Base-by-base conservation (phyloP, 2,888 invertebrate genomes). In the Perdita meconis region DNA sequence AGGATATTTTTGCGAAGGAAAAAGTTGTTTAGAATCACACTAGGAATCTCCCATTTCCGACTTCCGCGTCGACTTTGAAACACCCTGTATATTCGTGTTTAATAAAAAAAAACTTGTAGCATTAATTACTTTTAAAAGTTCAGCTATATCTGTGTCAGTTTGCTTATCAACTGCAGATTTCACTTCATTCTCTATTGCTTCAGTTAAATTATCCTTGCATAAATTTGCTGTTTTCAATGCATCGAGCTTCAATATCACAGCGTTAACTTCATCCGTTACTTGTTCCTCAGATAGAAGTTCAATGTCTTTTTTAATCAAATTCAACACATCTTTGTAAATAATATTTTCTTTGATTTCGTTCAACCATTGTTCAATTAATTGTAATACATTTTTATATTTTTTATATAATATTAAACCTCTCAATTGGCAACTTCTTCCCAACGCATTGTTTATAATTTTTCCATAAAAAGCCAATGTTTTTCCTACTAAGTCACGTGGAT, bases 401-500 rank as follows among this genome's bases (percentile, higher is more conserved):
- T 95, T 94, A 87, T 95, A 95, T 55, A 95, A 90, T 2, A 94
- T 92, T 91, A 94, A 94, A 4, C 97, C 97, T 78, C 96, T 91
- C 26, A 97, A 89, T 87, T 94, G 93, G 69, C 94, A 93, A 84
- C 95, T 95, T 76, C 93, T 91, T 76, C 94, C 94, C 5, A 95
- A 81, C 74, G 93, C 89, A 81, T 95, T 93, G 66, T 93, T 88
- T 78, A 92, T 88, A 71, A 90, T 87, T 84, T 93, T 93, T 2
- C 95, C 94, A 74, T 95, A 94, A 93, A 94, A 94, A 40, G 94
- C 93, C 60, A 98, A 92, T 1, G 97, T 97, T 93, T 98, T 98
- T 0, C 98, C 98, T 59, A 97, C 94, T 47, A 97, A 93, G 88
- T 95, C 94, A 30, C 94, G 91, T 5, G 95, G 94, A 82, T 97